These are phyloP conservation scores for Rhopalosiphum maidis DNA, from an alignment of 1,140 invertebrate species.

Conservation along the genomic window DNA sequence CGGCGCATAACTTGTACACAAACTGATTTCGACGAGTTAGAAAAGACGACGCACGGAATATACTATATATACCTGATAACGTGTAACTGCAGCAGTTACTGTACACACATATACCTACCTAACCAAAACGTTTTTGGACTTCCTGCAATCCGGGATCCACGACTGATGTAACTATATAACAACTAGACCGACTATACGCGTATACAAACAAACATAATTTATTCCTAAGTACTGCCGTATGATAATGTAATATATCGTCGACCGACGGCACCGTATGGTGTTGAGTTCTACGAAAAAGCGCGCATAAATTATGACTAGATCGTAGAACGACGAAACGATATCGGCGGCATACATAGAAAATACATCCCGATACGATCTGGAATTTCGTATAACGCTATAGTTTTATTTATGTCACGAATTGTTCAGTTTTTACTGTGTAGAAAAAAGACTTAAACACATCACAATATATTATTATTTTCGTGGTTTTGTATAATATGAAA, in stretches of 20 bases:
- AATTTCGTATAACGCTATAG: background rate
- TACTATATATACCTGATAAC: too few relatives aligned
- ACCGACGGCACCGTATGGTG: background rate
- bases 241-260: background rate
- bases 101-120: too few relatives aligned
- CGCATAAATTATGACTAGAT: background rate
- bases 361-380: background rate
- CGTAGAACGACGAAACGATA: background rate
- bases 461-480: too few relatives aligned
- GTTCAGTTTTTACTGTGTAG: background rate
- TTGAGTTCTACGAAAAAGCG: background rate
- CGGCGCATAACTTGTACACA: too few relatives aligned
- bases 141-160: background rate
- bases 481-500: too few relatives aligned
- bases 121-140: too few relatives aligned
- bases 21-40: too few relatives aligned
- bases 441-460: too few relatives aligned
- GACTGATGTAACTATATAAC: background rate
- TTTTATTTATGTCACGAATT: background rate
- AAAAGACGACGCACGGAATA: too few relatives aligned
- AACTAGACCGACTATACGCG: background rate
- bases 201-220: background rate
- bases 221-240: background rate
- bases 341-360: background rate
- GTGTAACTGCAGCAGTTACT: too few relatives aligned